Conservation (phyloP, 2,113 vertebrate genomes). For the Notechis scutatus region DNA sequence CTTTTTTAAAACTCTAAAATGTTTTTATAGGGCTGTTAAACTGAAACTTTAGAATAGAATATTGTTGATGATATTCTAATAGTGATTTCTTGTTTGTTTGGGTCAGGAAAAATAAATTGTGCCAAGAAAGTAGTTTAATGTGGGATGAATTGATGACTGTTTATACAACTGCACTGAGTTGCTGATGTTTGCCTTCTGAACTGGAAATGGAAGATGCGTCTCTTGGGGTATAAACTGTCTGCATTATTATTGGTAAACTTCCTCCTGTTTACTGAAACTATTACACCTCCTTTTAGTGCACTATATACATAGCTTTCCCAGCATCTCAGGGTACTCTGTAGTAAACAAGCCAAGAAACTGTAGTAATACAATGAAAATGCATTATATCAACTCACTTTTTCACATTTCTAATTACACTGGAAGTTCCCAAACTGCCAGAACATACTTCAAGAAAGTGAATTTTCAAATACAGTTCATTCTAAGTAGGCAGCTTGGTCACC, state of each 20-base stretch:
- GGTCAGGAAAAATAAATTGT: slow-evolving; percentile 64
- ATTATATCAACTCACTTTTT: not conserved
- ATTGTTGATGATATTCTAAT: slow-evolving; percentile 64
- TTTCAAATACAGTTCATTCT: not conserved
- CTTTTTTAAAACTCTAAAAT: slow-evolving; percentile 49
- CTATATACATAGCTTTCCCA: not conserved
- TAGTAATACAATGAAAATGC: not conserved
- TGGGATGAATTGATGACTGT: slow-evolving; percentile 59
- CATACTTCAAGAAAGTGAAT: not conserved
- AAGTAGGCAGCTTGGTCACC: not conserved
- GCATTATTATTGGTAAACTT: slow-evolving; percentile 26
- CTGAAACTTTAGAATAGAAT: slow-evolving; percentile 62
- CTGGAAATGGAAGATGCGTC: slow-evolving; percentile 42
- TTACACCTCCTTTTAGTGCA: slow-evolving; percentile 11
- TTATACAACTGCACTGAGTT: slow-evolving; percentile 21
- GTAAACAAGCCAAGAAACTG: not conserved
- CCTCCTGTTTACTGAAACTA: slow-evolving; percentile 2
- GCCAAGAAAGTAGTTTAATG: slow-evolving; percentile 64
- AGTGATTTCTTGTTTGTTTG: slow-evolving; percentile 57
- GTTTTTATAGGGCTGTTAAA: slow-evolving; percentile 58
- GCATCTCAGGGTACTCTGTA: slow-evolving; percentile 33
- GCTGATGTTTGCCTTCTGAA: slow-evolving; percentile 26
- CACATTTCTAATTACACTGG: not conserved
- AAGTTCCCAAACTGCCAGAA: not conserved
- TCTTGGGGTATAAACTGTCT: slow-evolving; percentile 38